phyloP scores from a whole-genome alignment of 2,113 vertebrate species.

The Formicarius rufipectus region DNA sequence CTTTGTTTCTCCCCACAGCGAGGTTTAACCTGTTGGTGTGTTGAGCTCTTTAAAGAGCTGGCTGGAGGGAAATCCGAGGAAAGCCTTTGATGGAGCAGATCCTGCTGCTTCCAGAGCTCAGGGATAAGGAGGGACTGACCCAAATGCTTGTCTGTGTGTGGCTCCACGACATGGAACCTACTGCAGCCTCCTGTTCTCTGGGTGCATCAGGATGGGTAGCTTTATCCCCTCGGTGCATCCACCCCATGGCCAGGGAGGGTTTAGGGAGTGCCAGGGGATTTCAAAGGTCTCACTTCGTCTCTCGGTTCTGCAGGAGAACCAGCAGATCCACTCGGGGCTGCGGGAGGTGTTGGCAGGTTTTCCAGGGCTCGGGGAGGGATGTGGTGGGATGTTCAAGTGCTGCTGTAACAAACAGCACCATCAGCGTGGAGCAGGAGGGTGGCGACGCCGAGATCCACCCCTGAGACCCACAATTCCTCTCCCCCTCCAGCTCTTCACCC shows the following conservation, averaged over 20 bases:
- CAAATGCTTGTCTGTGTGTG: background rate
- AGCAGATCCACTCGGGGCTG: accelerated
- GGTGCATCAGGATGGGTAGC: background rate
- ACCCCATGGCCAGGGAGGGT: accelerated
- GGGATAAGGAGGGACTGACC: background rate
- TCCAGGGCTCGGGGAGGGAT: accelerated
- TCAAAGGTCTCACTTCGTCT: background rate
- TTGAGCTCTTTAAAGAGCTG: background rate
- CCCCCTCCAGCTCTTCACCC: background rate
- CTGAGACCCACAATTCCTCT: accelerated
- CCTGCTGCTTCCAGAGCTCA: background rate
- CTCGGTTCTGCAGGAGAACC: background rate
- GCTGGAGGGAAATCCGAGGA: background rate
- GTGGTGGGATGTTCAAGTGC: background rate
- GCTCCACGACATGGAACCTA: background rate
- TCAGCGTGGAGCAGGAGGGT: accelerated
- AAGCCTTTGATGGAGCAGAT: background rate
- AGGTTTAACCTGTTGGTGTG: background rate
- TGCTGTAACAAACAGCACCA: accelerated
- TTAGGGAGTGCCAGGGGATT: background rate
- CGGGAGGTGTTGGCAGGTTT: accelerated
- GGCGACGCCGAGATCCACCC: accelerated
- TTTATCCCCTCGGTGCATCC: background rate
- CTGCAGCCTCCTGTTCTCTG: background rate
- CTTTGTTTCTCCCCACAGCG: background rate